Evolutionary conservation across 1,140 invertebrate genomes (phyloP).

Genomic region (Mercenaria mercenaria): DNA sequence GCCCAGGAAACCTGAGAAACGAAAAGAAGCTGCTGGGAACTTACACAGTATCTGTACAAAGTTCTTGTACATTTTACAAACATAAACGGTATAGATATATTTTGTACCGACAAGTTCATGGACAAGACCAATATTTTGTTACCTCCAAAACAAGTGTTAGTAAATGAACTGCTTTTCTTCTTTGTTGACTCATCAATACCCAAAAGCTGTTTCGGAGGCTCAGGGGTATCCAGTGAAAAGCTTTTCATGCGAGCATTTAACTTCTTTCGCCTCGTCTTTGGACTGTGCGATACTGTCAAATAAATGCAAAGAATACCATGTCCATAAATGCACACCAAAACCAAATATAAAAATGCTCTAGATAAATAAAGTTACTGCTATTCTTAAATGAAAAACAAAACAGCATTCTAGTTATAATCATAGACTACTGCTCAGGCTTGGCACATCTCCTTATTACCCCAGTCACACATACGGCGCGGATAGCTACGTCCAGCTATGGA

Average conservation of each 20-base stretch:
- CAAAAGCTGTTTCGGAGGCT: slow-evolving; percentile 93
- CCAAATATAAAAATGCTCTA: background rate
- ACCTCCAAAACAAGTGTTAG: slow-evolving; percentile 84
- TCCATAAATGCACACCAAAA: slow-evolving; percentile 28
- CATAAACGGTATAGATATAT: no score
- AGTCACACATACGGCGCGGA: no score
- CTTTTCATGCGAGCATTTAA: slow-evolving; percentile 99
- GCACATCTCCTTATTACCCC: no score
- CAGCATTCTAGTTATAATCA: no score
- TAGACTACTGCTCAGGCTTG: no score
- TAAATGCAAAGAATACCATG: slow-evolving; percentile 63
- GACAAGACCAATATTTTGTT: no score
- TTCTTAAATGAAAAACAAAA: background rate
- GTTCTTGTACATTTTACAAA: no score
- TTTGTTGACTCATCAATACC: slow-evolving; percentile 90
- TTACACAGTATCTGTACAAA: no score
- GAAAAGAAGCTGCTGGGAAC: no score
- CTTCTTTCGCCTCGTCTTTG: slow-evolving; percentile 93
- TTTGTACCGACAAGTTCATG: no score
- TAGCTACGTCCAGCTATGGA: no score
- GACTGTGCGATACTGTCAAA: slow-evolving; percentile 95
- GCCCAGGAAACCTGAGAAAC: no score
- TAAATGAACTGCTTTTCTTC: slow-evolving; percentile 87
- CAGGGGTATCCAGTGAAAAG: slow-evolving; percentile 97
- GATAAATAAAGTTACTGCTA: background rate